Conservation (phyloP, 2,797 vertebrate species). For the Poeciliopsis presidionis region DNA sequence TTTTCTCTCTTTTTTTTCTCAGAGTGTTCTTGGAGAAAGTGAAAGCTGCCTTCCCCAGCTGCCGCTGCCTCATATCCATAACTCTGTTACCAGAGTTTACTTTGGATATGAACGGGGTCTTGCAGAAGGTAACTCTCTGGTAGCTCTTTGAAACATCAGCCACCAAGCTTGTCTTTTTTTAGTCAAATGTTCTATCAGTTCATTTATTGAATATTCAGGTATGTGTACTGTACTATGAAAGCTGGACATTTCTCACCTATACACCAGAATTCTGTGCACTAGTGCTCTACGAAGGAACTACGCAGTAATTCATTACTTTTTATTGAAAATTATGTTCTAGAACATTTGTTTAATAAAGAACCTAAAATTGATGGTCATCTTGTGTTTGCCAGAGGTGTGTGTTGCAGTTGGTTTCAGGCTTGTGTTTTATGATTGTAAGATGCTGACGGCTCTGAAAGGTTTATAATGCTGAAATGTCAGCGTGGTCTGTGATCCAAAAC, state of each 20-base stretch:
- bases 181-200: neutral
- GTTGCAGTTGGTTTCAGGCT: neutral
- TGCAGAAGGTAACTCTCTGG: conserved; percentile 86
- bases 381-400: neutral
- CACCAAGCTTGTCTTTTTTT: neutral
- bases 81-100: conserved; percentile 91
- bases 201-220: neutral
- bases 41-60: conserved; percentile 85
- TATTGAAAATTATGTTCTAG: neutral
- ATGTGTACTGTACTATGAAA: neutral
- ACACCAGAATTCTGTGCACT: neutral
- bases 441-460: neutral
- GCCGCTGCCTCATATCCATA: conserved; percentile 93
- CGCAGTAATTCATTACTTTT: neutral
- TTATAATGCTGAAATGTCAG: neutral
- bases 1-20: conserved; percentile 13
- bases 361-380: neutral
- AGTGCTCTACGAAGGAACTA: neutral
- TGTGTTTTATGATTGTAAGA: neutral
- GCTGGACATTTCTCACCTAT: neutral
- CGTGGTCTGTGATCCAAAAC: neutral
- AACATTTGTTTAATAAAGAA: neutral
- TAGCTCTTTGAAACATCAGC: neutral
- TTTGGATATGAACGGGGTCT: conserved; percentile 94
- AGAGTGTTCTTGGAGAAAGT: conserved; percentile 84